Base-by-base conservation (phyloP, 2,797 vertebrate genomes). In the Sebastes kiyomatsui region DNA sequence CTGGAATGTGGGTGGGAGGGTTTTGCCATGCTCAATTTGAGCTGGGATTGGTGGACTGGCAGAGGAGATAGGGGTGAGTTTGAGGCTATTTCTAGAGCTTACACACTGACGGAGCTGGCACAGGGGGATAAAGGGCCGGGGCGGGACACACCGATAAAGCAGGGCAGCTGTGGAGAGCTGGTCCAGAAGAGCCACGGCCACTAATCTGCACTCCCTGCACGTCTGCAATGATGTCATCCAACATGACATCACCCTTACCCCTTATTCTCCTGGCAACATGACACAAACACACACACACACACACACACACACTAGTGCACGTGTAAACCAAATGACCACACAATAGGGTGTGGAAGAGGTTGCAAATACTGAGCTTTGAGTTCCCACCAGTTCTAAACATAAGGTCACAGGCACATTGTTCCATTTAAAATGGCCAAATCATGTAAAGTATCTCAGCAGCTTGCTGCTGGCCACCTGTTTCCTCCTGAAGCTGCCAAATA, bases 161-260 rank as follows among this genome's bases (percentile, higher is more conserved):
- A 35, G 81, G 83, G 82, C 85, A 88, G 91, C 86, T 86, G 89
- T 83, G 83, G 78, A 66, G 75, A 65, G 74, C 74, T 27, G 52
- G 59, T 73, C 81, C 28, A 82, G 12, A 66, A 67, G 77, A 83
- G 77, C 78, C 35, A 68, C 2, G 5, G 76, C 71, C 70, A 16
- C 84, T 90, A 83, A 88, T 87, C 89, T 90, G 79, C 70, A 88
- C 67, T 87, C 91, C 35, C 85, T 25, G 82, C 91, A 91, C 85
- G 91, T 92, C 85, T 84, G 82, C 86, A 82, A 46, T 94, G 93
- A 94, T 92, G 92, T 95, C 91, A 93, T 84, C 82, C 79, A 72
- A 90, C 59, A 94, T 94, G 93, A 93, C 92, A 93, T 94, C 93
- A 94, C 86, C 87, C 85, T 42, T 8, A 77, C 55, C 73, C 80